Evolutionary conservation across 2,888 invertebrate species (phyloP), one percentile per base, ranked within the genome.

Genomic region (Chalcis sispes): DNA sequence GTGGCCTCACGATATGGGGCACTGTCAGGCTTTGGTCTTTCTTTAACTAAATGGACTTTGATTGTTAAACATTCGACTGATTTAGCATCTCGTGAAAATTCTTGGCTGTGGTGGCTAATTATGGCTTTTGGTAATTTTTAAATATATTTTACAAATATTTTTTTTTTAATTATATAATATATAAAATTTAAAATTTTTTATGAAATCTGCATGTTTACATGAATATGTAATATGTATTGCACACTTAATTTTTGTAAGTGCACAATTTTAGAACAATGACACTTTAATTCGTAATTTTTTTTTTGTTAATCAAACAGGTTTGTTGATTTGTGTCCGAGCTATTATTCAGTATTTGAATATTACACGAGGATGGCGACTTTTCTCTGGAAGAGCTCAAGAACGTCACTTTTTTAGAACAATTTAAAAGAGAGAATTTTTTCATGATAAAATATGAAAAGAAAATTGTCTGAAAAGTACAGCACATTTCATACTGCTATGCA

Each of bases 1-100:
- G 96, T 97, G 84, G 97, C 97, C 48, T 96, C 96, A 36, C 93
- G 97, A 82, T 97, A 97, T 88, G 97, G 98, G 29, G 97, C 97
- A 1, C 90, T 98, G 62, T 95, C 97, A 56, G 97, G 97, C 71
- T 97, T 98, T 87, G 97, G 97, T 1, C 91, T 98, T 18, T 97
- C 97, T 5, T 91, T 98, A 79, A 96, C 97, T 80, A 98, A 98
- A 90, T 98, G 97, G 97, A 97, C 97, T 40, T 92, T 97, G 82
- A 97, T 97, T 85, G 96, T 97, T 13, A 97, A 97, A 87, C 95
- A 96, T 86, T 95, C 96, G 82, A 96, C 96, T 66, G 96, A 96
- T 86, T 90, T 96, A 81, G 95, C 95, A 72, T 94, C 94, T 10
- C 94, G 94, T 85, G 96, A 96, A 89, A 96, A 96, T 89, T 94